Percentiles rank a stretch among this genome's conserved stretches.
These are phyloP conservation scores for Scaptomyza reducta DNA, from an alignment of 2,888 invertebrate species.

Conservation along the genomic window DNA sequence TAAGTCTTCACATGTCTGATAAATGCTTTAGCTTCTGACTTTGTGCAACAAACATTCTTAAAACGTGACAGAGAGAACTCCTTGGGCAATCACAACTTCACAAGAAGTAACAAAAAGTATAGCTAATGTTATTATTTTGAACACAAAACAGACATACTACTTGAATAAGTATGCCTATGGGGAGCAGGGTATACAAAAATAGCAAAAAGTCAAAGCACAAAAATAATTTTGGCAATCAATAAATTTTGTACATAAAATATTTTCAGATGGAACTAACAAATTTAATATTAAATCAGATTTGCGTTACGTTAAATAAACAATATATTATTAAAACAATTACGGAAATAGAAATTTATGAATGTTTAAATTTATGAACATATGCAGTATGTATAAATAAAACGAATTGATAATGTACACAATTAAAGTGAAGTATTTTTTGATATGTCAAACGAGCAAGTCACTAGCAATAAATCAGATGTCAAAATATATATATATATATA, in stretches of 20 bases:
- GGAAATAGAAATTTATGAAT: not conserved
- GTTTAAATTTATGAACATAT: not conserved
- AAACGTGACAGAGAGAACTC: no score
- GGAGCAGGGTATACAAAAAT: not conserved
- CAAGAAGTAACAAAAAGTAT: no score
- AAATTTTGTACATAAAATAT: not conserved
- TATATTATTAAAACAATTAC: not conserved
- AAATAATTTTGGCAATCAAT: not conserved
- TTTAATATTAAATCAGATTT: not conserved
- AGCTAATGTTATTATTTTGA: no score
- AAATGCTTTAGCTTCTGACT: no score
- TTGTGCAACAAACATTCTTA: no score
- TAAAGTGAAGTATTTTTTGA: not conserved
- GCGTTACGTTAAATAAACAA: not conserved
- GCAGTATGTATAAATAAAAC: not conserved
- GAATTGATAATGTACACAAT: not conserved
- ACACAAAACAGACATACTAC: no score
- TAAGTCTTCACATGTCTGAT: no score
- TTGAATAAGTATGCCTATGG: not conserved
- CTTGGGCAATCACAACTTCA: no score
- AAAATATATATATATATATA: not conserved
- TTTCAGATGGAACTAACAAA: not conserved
- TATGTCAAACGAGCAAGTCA: not conserved
- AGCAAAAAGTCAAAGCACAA: not conserved
- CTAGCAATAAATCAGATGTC: conserved; percentile 5